Percentiles rank a stretch among this genome's conserved stretches.
phyloP scores from a whole-genome alignment of 2,888 invertebrate genomes.

The Ctena decussata region DNA sequence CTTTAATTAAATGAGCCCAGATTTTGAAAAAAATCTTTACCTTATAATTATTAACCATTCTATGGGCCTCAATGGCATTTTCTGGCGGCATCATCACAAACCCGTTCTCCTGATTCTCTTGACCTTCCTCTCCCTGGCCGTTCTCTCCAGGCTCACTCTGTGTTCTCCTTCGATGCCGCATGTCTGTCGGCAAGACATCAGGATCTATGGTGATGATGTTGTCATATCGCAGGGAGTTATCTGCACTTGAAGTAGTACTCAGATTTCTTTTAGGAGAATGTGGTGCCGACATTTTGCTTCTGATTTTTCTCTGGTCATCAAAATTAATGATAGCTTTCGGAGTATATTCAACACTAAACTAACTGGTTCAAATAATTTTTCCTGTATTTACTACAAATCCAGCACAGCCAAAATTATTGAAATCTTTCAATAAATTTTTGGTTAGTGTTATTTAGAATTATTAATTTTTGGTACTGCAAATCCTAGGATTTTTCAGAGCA shows the following conservation, averaged over 20 bases:
- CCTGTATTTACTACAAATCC: too few relatives aligned
- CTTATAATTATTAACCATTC: conserved; percentile 82
- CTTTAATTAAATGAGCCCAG: too few relatives aligned
- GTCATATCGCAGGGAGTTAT: neutral
- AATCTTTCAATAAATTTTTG: too few relatives aligned
- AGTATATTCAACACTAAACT: too few relatives aligned
- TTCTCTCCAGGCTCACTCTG: neutral
- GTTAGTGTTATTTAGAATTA: too few relatives aligned
- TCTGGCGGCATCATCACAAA: conserved; percentile 71
- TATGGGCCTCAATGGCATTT: conserved; percentile 81
- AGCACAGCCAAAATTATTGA: too few relatives aligned
- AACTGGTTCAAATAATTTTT: too few relatives aligned
- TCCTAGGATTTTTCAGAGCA: too few relatives aligned
- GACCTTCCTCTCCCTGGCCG: neutral
- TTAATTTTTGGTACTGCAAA: too few relatives aligned
- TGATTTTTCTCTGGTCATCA: too few relatives aligned
- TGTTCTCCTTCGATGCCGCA: conserved; percentile 2
- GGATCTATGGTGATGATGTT: neutral
- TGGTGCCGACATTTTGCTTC: neutral
- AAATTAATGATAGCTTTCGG: too few relatives aligned
- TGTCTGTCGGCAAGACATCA: conserved; percentile 10
- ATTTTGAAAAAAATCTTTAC: too few relatives aligned
- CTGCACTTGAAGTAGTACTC: neutral
- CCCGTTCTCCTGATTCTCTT: conserved; percentile 30
- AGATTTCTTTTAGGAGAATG: neutral